Conservation (phyloP, 2,113 vertebrate genomes). For the Micronisus gabar region DNA sequence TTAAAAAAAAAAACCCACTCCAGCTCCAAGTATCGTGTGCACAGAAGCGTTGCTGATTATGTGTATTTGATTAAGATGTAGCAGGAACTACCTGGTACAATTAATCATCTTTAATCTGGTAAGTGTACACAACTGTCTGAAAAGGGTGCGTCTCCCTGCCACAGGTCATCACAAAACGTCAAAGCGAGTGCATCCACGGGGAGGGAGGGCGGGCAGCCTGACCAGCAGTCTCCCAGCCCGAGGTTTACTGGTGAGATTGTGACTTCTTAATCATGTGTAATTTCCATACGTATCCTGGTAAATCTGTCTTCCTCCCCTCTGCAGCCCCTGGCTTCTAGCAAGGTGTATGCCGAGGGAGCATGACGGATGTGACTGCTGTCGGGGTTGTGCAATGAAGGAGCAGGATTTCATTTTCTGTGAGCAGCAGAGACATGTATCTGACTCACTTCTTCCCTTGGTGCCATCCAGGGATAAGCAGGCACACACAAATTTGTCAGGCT, state of each 20-base stretch:
- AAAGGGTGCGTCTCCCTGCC: not conserved
- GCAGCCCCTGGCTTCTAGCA: not conserved
- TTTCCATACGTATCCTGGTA: not conserved
- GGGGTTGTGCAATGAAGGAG: not conserved
- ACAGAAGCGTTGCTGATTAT: not conserved
- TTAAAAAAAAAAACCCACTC: not conserved
- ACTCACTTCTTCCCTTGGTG: not conserved
- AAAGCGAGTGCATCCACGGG: accelerated
- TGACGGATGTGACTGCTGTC: not conserved
- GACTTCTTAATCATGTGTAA: accelerated
- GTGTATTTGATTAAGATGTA: not conserved
- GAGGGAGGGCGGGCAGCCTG: not conserved
- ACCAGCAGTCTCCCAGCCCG: not conserved
- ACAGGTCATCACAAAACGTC: accelerated
- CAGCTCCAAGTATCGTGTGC: not conserved
- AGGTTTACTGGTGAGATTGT: not conserved
- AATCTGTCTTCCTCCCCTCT: not conserved
- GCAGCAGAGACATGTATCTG: not conserved
- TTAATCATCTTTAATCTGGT: constrained; percentile 2
- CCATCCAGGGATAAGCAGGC: not conserved
- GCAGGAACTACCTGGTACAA: constrained; percentile 6
- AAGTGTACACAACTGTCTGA: not conserved
- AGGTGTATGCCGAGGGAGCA: not conserved
- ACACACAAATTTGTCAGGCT: not conserved
- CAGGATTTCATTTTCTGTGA: not conserved